Base-by-base conservation (phyloP, 2,113 vertebrate genomes). In the Coregonus clupeaformis region DNA sequence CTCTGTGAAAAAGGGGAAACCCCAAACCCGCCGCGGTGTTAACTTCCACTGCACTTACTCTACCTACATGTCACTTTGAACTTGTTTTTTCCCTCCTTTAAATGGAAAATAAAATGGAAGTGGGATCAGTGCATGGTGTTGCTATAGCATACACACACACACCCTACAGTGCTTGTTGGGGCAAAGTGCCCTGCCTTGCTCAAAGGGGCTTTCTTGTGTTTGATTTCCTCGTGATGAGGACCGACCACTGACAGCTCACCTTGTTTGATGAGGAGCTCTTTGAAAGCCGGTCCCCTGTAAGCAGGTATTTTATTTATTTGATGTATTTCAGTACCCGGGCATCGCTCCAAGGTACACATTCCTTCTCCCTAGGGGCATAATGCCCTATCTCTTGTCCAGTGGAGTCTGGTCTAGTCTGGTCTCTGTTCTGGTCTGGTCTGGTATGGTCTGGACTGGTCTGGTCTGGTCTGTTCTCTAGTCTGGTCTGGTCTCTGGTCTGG, bases 271-370 rank as follows among this genome's bases (percentile, higher is more conserved):
- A 85, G 85, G 77, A 78, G 80, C 72, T 75, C n/a, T 63, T 74
- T 82, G 72, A 75, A 52, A 64, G 78, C 52, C 45, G 69, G 80
- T 89, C 80, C 77, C 60, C 75, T 76, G 75, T 32, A 78, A 78
- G 79, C 73, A 74, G 73, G 73, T 73, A 72, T 86, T 87, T 89
- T 79, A 85, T 87, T 81, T 87, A 77, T 85, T 74, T 89, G 80
- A 85, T 87, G 81, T 87, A 77, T 85, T 74, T 60, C 68, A 76
- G 68, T 73, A 78, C 73, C 77, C 30, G 18, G 82, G 83, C 81
- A 72, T 22, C 0, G 13, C 74, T 85, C 86, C 85, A 88, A 82
- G 74, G 57, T 52, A 59, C 30, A 55, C 78, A 87, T 86, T 87
- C 85, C 80, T 71, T 45, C 52, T 82, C 72, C 63, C 71, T 75